Evolutionary conservation across 2,797 vertebrate species (phyloP).

Genomic region (Typhlichthys subterraneus): DNA sequence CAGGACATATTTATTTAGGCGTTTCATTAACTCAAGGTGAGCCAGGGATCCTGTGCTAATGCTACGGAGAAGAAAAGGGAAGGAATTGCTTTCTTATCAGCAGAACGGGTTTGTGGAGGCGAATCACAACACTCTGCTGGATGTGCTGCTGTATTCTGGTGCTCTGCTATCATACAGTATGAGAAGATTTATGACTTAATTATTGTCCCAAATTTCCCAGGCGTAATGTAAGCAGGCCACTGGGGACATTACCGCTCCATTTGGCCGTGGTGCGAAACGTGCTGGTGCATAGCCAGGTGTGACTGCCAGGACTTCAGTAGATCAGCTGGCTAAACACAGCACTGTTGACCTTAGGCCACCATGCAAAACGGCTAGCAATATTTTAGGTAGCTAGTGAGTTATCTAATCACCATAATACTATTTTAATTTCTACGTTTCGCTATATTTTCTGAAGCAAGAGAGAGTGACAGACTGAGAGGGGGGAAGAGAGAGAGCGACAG

Average conservation of each 20-base stretch:
- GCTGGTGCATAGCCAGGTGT: slow-evolving; percentile 58
- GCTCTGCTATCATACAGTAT: slow-evolving; percentile 60
- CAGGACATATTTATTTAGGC: slow-evolving; percentile 72
- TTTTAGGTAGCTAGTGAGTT: not conserved
- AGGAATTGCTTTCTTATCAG: slow-evolving; percentile 75
- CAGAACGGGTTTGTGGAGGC: slow-evolving; percentile 54
- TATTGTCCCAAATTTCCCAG: slow-evolving; percentile 72
- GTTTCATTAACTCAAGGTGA: slow-evolving; percentile 76
- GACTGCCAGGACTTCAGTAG: slow-evolving; percentile 44
- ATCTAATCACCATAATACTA: not conserved
- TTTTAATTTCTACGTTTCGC: not conserved
- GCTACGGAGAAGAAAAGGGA: slow-evolving; percentile 32
- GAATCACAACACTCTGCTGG: slow-evolving; percentile 59
- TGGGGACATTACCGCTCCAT: slow-evolving; percentile 57
- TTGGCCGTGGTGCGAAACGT: slow-evolving; percentile 56
- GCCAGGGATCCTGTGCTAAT: slow-evolving; percentile 42
- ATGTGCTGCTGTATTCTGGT: slow-evolving; percentile 47
- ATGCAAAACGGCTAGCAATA: not conserved
- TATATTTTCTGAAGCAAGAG: not conserved
- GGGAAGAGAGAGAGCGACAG: not conserved
- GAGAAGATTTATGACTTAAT: slow-evolving; percentile 83
- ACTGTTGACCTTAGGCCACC: slow-evolving; percentile 40
- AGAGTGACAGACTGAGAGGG: not conserved
- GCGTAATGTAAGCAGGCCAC: slow-evolving; percentile 61
- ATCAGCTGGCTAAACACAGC: slow-evolving; percentile 38